A percentile compares a stretch with the other conserved stretches of the same genome.
Evolutionary conservation across 1,140 invertebrate genomes (phyloP).

Genomic region (Camponotus pennsylvanicus): DNA sequence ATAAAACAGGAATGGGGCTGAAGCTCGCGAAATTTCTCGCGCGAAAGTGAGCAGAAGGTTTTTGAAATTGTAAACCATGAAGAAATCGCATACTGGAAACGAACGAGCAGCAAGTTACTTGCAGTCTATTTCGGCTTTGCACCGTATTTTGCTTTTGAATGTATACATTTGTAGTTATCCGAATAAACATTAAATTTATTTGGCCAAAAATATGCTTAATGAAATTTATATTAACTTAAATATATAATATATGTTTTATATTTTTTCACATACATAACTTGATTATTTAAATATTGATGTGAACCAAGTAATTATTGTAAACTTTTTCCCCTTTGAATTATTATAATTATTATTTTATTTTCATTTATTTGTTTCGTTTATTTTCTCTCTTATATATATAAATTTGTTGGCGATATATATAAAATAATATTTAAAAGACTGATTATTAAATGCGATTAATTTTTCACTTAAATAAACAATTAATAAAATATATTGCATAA

Average conservation of each 20-base stretch:
- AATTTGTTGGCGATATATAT: too few species aligned
- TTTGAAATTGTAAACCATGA: slow-evolving; percentile 59
- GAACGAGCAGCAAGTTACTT: slow-evolving; percentile 15
- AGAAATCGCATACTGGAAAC: slow-evolving; percentile 49
- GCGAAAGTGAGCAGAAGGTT: slow-evolving; percentile 36
- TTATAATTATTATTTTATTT: neutral
- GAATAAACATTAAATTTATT: slow-evolving; percentile 4
- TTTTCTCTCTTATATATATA: neutral
- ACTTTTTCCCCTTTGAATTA: neutral
- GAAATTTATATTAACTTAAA: neutral
- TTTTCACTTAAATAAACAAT: too few species aligned
- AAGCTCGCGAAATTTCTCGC: slow-evolving; percentile 36
- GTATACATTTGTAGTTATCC: neutral
- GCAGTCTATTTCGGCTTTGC: neutral
- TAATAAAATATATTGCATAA: too few species aligned
- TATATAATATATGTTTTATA: neutral
- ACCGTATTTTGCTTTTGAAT: neutral
- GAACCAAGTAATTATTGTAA: neutral
- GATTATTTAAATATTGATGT: neutral
- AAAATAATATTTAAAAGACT: too few species aligned
- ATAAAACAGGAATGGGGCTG: slow-evolving; percentile 53
- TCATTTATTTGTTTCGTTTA: neutral
- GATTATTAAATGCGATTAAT: too few species aligned
- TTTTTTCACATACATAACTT: neutral
- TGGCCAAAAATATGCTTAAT: neutral